A percentile compares a stretch with the other conserved stretches of the same genome.
Conservation (phyloP, 2,888 invertebrate genomes). For the Diadromus collaris region DNA sequence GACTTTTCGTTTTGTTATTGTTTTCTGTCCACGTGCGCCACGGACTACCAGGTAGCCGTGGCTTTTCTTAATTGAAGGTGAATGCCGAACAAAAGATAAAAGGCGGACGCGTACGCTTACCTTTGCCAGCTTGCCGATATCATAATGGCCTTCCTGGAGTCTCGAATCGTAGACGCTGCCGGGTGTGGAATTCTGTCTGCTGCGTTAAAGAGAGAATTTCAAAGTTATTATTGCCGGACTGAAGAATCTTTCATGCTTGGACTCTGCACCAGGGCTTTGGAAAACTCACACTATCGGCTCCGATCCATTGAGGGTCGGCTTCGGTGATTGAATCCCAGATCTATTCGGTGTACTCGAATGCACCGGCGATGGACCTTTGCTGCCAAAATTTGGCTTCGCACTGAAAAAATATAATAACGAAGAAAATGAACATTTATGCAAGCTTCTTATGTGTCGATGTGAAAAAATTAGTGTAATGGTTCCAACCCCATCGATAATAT, state of each 20-base stretch:
- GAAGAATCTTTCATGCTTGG: constrained; percentile 6
- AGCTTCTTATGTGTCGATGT: not conserved
- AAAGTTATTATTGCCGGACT: constrained; percentile 28
- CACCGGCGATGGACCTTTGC: constrained; percentile 77
- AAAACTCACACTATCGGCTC: constrained; percentile 73
- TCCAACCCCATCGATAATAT: not conserved
- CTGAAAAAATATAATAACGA: constrained; percentile 68
- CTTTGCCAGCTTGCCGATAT: constrained; percentile 78
- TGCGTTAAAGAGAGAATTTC: constrained; percentile 59
- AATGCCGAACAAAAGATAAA: constrained; percentile 46
- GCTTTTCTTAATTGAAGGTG: constrained; percentile 31
- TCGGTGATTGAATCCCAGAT: constrained; percentile 78
- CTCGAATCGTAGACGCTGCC: constrained; percentile 74
- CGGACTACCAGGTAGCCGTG: not conserved
- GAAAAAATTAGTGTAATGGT: too few species aligned
- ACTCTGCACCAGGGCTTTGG: constrained; percentile 34
- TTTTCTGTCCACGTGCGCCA: not conserved
- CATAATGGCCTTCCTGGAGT: constrained; percentile 78
- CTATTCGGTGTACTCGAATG: constrained; percentile 75
- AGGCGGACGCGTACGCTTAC: constrained; percentile 67
- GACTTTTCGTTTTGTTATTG: constrained; percentile 15
- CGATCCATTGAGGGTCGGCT: constrained; percentile 76
- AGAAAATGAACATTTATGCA: constrained; percentile 10
- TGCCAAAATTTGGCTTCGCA: constrained; percentile 75
- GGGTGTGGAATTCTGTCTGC: constrained; percentile 72